A percentile compares a stretch with the other conserved stretches of the same genome.
phyloP scores from a whole-genome alignment of 2,888 invertebrate species.

The Lapara coniferarum region DNA sequence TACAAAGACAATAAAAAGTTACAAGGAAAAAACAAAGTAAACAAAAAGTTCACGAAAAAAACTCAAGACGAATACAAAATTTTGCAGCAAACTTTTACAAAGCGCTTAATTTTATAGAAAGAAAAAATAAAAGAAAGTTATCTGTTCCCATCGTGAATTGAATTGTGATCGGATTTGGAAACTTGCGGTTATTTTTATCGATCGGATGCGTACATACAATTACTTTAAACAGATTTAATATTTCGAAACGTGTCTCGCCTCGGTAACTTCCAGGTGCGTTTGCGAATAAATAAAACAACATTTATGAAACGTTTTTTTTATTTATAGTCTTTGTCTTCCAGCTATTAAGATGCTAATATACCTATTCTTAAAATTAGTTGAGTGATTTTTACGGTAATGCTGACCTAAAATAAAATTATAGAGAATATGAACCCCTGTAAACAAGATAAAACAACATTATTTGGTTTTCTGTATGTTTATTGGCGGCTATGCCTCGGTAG shows the following conservation, averaged over 20 bases:
- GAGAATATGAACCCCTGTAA: too few relatives aligned
- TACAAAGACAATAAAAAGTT: constrained; percentile 50
- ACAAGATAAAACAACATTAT: neutral
- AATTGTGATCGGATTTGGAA: constrained; percentile 46
- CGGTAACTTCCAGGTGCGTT: too few relatives aligned
- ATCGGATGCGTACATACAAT: neutral
- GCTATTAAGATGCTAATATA: too few relatives aligned
- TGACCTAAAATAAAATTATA: too few relatives aligned
- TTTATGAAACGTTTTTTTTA: too few relatives aligned
- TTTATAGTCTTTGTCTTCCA: too few relatives aligned
- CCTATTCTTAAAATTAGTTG: too few relatives aligned
- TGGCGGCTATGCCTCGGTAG: too few relatives aligned
- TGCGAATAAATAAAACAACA: too few relatives aligned
- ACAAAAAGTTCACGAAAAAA: constrained; percentile 48
- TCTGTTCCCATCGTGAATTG: constrained; percentile 51
- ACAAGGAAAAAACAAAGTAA: constrained; percentile 52
- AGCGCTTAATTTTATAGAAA: constrained; percentile 62
- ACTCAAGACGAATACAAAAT: constrained; percentile 58
- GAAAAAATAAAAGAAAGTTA: constrained; percentile 51
- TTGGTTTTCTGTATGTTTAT: neutral
- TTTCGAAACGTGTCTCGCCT: neutral
- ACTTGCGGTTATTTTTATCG: neutral
- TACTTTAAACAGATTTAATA: neutral
- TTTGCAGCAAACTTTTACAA: constrained; percentile 55
- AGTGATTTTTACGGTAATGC: too few relatives aligned